Evolutionary conservation across 2,888 invertebrate species (phyloP).

Genomic region (Pristionchus japonicus): DNA sequence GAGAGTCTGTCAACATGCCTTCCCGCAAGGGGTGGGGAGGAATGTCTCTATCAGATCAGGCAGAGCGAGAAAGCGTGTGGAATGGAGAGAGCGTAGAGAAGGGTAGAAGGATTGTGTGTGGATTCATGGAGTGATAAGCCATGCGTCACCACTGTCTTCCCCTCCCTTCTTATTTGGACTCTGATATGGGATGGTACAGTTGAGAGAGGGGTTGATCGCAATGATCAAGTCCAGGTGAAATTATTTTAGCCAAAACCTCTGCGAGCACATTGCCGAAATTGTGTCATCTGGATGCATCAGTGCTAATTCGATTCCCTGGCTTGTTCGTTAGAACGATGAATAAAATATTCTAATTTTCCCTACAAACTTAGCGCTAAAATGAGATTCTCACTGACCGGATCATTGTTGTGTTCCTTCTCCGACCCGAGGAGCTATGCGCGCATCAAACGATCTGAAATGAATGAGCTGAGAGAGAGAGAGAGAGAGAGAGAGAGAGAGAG

Average conservation of each 20-base stretch:
- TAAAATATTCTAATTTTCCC: no score
- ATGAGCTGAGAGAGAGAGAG: not conserved
- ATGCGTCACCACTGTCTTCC: not conserved
- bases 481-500: not conserved
- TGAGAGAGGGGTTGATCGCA: not conserved
- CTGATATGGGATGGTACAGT: not conserved
- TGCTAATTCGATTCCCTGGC: no score
- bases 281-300: no score
- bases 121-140: slow-evolving; percentile 17
- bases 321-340: no score
- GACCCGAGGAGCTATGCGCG: not conserved
- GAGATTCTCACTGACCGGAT: not conserved
- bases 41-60: not conserved
- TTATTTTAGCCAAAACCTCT: not conserved
- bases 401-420: not conserved
- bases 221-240: not conserved
- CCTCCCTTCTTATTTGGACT: slow-evolving; percentile 1
- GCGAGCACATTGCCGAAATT: no score
- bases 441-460: not conserved
- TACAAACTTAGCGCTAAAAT: no score
- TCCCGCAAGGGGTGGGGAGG: not conserved
- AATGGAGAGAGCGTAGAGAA: not conserved
- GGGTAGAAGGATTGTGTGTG: not conserved
- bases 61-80: not conserved
- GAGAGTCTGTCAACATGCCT: slow-evolving; percentile 8